Evolutionary conservation across 2,113 vertebrate genomes (phyloP).

Genomic region (Trichechus manatus): DNA sequence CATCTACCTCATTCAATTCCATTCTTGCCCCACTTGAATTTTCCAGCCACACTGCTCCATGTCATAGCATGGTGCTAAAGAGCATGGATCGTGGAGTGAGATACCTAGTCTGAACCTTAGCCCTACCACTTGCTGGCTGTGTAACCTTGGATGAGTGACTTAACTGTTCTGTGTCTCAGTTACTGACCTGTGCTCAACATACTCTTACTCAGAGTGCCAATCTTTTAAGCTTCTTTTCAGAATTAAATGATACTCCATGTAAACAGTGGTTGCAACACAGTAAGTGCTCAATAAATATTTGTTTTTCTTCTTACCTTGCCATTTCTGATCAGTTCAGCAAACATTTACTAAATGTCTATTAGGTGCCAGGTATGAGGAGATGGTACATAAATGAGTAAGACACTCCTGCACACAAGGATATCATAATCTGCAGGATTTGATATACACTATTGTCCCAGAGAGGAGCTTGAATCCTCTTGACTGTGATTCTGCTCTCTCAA

Average conservation of each 20-base stretch:
- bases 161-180: neutral
- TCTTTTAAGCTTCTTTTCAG: neutral
- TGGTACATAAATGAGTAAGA: neutral
- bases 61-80: neutral
- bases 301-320: neutral
- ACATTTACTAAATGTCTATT: neutral
- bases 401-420: neutral
- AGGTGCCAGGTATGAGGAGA: neutral
- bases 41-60: neutral
- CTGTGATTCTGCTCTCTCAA: neutral
- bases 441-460: neutral
- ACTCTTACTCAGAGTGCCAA: neutral
- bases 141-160: neutral
- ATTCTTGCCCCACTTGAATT: neutral
- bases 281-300: neutral
- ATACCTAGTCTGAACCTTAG: neutral
- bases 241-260: neutral
- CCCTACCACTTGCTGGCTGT: neutral
- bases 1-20: neutral
- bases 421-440: neutral
- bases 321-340: constrained; percentile 27
- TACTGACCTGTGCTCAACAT: neutral
- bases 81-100: neutral
- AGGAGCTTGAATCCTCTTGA: neutral
- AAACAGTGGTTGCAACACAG: neutral